Base-by-base conservation (phyloP, 2,113 vertebrate species). In the Balaeniceps rex region DNA sequence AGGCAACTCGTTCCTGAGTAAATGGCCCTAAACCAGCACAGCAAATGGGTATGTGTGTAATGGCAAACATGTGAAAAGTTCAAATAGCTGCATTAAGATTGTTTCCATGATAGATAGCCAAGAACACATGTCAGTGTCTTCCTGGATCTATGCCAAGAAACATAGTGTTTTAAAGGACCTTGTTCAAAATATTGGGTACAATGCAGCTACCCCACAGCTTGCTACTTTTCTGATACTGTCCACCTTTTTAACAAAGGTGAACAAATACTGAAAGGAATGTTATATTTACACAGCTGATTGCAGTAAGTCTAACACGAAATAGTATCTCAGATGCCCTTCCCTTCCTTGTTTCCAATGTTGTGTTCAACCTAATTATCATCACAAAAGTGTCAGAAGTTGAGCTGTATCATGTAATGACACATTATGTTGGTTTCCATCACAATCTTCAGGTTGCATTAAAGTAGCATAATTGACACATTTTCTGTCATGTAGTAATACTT, bases 31-130 rank as follows among this genome's bases (percentile, higher is more conserved):
- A 74, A 47, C 19, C 18, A 76, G 36, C 8, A 90, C 65, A 72
- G 24, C 28, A 77, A 64, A 54, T 19, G 6, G 3, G 7, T 40
- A 8, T 0, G 0, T 47, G 7, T 71, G 4, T 54, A 65, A 85
- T 13, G 28, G 19, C 6, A 93, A 64, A 70, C 22, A 9, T 4
- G 5, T 36, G 12, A 81, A 47, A 74, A 60, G 3, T 78, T 83
- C 16, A 31, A n/a, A 70, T 36, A 21, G 6, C 33, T 78, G 26
- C 34, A 33, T 47, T 63, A 65, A n/a, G 23, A 38, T 44, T 31
- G 2, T 61, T 85, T 76, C 70, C 10, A 10, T 60, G 29, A 5
- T 28, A 91, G 29, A 68, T 5, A 90, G 5, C 3, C 78, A 93
- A 57, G 38, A 72, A 34, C 11, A 44, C 23, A 24, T 2, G 3